Conservation (phyloP, 1,140 invertebrate species). For the Drosophila paulistorum region DNA sequence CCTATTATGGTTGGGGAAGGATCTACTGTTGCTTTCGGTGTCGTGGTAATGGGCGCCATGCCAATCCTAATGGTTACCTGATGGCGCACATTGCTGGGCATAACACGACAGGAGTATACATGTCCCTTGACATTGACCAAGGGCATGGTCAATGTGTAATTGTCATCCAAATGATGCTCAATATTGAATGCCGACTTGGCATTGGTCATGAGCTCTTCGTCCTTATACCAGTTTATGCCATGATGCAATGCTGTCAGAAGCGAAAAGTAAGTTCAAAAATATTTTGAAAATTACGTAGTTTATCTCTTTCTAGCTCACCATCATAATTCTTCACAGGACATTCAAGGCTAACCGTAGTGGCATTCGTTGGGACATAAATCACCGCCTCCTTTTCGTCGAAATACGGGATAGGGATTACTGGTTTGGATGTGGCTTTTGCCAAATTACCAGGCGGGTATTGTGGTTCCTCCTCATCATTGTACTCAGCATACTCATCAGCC, state of each 20-base stretch:
- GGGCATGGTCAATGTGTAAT: conserved; percentile 51
- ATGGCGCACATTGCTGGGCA: conserved; percentile 36
- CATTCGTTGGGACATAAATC: conserved; percentile 45
- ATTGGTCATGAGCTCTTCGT: conserved; percentile 35
- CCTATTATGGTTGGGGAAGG: not conserved
- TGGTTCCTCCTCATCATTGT: conserved; percentile 45
- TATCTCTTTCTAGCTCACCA: conserved; percentile 41
- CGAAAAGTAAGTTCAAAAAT: not conserved
- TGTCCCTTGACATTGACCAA: conserved; percentile 47
- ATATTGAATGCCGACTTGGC: conserved; percentile 29
- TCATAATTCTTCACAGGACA: conserved; percentile 69
- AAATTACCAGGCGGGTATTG: conserved; percentile 50
- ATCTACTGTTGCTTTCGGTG: conserved; percentile 19
- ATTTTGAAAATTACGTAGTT: not conserved
- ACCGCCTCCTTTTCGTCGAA: conserved; percentile 49
- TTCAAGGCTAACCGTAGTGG: conserved; percentile 45
- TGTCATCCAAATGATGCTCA: conserved; percentile 47
- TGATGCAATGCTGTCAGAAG: conserved; percentile 43
- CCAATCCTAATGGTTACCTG: conserved; percentile 51
- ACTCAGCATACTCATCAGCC: not conserved
- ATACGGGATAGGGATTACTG: conserved; percentile 42
- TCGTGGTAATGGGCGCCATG: conserved; percentile 32
- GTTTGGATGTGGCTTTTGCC: conserved; percentile 46
- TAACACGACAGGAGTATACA: conserved; percentile 47
- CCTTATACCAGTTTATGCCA: conserved; percentile 61